Evolutionary conservation across 2,888 invertebrate genomes (phyloP).

Genomic region (Steinernema hermaphroditum): DNA sequence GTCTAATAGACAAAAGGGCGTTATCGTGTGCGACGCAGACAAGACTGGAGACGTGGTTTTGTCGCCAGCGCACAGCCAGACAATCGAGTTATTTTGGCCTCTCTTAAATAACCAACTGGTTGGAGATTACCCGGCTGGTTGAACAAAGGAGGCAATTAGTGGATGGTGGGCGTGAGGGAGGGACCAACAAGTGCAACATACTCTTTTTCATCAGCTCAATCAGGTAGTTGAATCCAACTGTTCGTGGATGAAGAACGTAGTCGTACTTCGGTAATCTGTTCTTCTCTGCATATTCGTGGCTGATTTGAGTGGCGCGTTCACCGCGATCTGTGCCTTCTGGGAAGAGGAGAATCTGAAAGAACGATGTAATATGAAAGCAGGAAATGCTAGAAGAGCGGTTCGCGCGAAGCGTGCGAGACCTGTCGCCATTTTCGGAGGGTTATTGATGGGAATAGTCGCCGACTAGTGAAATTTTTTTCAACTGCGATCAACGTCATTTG

Average conservation of each 20-base stretch:
- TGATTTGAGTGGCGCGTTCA: constrained; percentile 74
- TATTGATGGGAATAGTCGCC: no score
- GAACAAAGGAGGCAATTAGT: constrained; percentile 11
- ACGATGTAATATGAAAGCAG: no score
- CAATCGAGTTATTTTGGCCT: background rate
- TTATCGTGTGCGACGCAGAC: no score
- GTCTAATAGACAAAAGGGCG: no score
- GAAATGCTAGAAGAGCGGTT: no score
- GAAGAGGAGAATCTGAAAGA: constrained; percentile 77
- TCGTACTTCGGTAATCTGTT: constrained; percentile 74
- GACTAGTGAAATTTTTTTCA: no score
- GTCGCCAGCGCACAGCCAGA: no score
- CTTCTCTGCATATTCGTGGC: constrained; percentile 76
- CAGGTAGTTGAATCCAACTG: constrained; percentile 75
- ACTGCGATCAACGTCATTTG: no score
- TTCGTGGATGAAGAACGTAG: constrained; percentile 81
- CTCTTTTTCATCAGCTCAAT: constrained; percentile 69
- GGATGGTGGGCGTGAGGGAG: background rate
- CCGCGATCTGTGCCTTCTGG: constrained; percentile 88
- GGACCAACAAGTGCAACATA: constrained; percentile 56
- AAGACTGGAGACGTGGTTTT: no score
- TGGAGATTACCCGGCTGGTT: background rate
- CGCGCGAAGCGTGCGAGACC: no score
- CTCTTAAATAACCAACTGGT: background rate
- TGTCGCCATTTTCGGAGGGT: no score